Percentiles rank a stretch among this genome's conserved stretches.
phyloP scores from a whole-genome alignment of 2,113 vertebrate genomes.

The Syrmaticus mikado region DNA sequence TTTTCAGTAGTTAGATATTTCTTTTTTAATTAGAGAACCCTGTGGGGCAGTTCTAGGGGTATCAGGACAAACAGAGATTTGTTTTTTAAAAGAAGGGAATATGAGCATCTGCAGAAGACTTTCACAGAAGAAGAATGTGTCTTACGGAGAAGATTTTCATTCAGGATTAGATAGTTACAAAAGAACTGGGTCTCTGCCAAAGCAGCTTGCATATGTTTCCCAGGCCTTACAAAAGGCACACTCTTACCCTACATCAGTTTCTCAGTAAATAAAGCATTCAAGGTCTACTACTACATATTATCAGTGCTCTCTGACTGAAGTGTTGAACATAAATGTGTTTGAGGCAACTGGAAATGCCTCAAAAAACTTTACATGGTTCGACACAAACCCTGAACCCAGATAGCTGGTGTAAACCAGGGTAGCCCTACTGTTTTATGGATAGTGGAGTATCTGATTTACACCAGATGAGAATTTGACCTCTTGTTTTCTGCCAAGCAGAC shows the following conservation, averaged over 20 bases:
- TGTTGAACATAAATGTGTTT: background rate
- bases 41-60: background rate
- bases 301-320: background rate
- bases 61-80: background rate
- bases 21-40: background rate
- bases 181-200: constrained; percentile 5
- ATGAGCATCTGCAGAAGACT: background rate
- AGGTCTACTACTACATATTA: background rate
- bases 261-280: constrained; percentile 20
- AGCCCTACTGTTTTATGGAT: background rate
- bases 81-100: background rate
- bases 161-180: background rate
- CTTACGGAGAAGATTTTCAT: background rate
- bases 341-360: background rate
- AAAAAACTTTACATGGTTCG: background rate
- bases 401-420: background rate
- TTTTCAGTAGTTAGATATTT: background rate
- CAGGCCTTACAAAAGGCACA: background rate
- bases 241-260: background rate
- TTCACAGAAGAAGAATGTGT: background rate
- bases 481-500: background rate
- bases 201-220: constrained; percentile 33
- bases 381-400: background rate
- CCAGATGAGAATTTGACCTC: background rate
- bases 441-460: background rate